phyloP scores from a whole-genome alignment of 1,140 invertebrate species.

The Liolophura sinensis region DNA sequence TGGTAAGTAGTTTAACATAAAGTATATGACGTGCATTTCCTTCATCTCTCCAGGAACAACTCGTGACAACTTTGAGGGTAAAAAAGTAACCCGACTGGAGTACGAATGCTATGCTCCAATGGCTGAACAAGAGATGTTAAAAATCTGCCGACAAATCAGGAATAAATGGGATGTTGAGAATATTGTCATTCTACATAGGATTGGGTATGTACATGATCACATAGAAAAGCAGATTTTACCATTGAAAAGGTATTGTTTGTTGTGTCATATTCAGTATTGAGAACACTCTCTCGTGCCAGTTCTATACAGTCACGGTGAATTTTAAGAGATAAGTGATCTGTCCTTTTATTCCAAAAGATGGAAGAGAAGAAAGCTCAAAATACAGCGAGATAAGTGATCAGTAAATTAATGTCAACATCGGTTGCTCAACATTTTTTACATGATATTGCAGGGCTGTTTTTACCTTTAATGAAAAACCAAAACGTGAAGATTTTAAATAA shows the following conservation, averaged over 20 bases:
- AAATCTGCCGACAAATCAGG: conserved; percentile 70
- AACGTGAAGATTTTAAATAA: no score
- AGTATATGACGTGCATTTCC: background rate
- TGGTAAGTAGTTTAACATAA: no score
- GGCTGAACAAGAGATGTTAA: conserved; percentile 82
- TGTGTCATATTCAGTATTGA: background rate
- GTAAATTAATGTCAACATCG: no score
- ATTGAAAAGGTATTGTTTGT: background rate
- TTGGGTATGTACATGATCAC: conserved; percentile 38
- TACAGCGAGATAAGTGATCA: no score
- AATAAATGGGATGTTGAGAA: conserved; percentile 49
- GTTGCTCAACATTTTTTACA: no score
- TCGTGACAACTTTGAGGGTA: conserved; percentile 84
- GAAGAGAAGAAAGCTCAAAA: no score
- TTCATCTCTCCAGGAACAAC: conserved; percentile 69
- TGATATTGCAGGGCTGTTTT: no score
- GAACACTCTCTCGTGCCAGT: no score
- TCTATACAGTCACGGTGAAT: no score
- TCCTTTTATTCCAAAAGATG: no score
- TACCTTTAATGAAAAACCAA: no score
- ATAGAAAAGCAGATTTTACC: background rate
- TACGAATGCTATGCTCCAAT: conserved; percentile 94
- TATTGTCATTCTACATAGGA: conserved; percentile 55
- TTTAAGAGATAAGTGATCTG: no score
- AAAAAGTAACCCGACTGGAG: conserved; percentile 79